Conservation (phyloP, 2,888 invertebrate genomes). For the Cryptus armator region DNA sequence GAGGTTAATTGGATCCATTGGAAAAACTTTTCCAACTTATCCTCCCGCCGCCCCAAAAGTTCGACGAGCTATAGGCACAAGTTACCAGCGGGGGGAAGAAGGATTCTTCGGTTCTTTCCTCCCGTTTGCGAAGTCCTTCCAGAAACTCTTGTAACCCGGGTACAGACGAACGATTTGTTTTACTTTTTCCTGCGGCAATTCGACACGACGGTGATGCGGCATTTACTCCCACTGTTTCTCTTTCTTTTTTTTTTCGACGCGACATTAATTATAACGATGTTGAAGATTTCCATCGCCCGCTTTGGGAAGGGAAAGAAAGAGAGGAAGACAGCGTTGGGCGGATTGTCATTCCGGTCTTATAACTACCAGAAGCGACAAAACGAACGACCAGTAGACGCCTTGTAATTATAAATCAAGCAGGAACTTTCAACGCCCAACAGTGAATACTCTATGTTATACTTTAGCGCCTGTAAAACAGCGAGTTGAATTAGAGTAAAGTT, state of each 20-base stretch:
- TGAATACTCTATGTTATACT: constrained; percentile 21
- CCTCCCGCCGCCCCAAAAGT: constrained; percentile 46
- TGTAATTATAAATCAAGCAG: constrained; percentile 65
- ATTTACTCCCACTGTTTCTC: constrained; percentile 31
- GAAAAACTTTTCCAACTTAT: constrained; percentile 67
- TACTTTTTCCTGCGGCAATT: constrained; percentile 43
- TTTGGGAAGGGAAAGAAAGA: no score
- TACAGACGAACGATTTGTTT: constrained; percentile 17
- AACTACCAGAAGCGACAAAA: background rate
- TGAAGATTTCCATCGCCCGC: background rate
- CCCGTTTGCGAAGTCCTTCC: constrained; percentile 19
- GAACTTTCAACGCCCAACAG: constrained; percentile 37
- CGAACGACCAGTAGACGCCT: constrained; percentile 22
- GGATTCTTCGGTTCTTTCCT: constrained; percentile 33
- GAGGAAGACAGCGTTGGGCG: background rate
- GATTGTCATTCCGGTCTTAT: constrained; percentile 42
- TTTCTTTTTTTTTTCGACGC: constrained; percentile 12
- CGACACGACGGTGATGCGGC: constrained; percentile 36
- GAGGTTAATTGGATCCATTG: constrained; percentile 72
- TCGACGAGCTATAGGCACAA: constrained; percentile 62
- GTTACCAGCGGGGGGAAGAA: constrained; percentile 1
- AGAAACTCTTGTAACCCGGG: constrained; percentile 17
- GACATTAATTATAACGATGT: constrained; percentile 57
- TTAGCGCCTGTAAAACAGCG: constrained; percentile 52
- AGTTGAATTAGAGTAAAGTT: constrained; percentile 65